Evolutionary conservation across 1,140 invertebrate species (phyloP), one percentile per base, ranked within the genome.

Genomic region (Latrodectus geometricus): DNA sequence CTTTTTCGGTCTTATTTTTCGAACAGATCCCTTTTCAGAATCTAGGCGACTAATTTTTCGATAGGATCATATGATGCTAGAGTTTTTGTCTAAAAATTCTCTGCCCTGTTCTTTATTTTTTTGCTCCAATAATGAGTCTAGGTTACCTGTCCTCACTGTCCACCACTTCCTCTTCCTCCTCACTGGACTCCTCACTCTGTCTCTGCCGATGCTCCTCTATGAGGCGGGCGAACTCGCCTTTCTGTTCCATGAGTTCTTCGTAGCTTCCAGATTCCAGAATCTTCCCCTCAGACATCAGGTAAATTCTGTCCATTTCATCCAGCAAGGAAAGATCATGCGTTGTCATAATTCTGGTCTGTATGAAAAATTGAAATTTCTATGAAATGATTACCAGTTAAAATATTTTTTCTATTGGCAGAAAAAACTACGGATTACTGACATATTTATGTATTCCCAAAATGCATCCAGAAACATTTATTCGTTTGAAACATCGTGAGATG

Each of bases 261-360:
- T 91, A 92, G 11, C 89, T 89, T 9, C 92, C 92, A 7, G 76
- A 87, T 84, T 92, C 91, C 4, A 88, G 81, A 4, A 92, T 90
- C n/a, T 68, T 66, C 9, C 91, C 91, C 56, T 91, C 86, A 9
- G 88, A 88, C 87, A 92, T 86, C 7, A 92, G 90, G 20, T 91
- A 70, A 49, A 92, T 91, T 48, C 78, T 78, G 80, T 92, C 91
- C 35, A 91, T 90, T 72, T 90, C 88, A 14, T 90, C 90, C 52
- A 92, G 88, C 88, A 90, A 89, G 56, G 91, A 90, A 17, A 92
- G 70, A 11, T 90, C 90, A 76, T 92, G 91, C 9, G 92, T 92
- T 0, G 91, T 91, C 20, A 92, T 85, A 77, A 92, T 81, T n/a
- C 91, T 87, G n/a, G 89, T 89, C 79, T 89, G 20, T 14, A 48